Evolutionary conservation across 2,888 invertebrate species (phyloP), one percentile per base, ranked within the genome.

Genomic region (Sceliomorpha sp.): DNA sequence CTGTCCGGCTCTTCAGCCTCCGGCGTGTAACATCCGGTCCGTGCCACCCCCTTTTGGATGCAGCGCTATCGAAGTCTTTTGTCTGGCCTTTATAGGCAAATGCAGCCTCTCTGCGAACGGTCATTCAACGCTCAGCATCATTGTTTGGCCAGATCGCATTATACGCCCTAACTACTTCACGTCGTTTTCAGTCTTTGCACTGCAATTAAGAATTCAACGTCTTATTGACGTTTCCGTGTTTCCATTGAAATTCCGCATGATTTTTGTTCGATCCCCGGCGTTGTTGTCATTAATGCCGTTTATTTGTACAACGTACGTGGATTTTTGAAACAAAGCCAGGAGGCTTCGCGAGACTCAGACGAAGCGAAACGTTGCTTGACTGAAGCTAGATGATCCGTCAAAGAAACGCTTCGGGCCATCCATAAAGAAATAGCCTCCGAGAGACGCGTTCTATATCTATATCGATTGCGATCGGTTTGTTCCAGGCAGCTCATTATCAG

Each of bases 111-210:
- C 68, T 60, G 66, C 68, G 37, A 32, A 50, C 69, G 73, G 73
- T 75, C 75, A 73, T 75, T 76, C 76, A 75, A 48, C 73, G 50
- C 42, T 70, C 72, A 44, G 73, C 74, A 74, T 76, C 74, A 77
- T 77, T 78, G 78, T 78, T 67, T 53, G 72, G 42, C 64, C 69
- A 62, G 40, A 72, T 64, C 71, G 55, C 63, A 76, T 75, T 75
- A 72, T 75, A 56, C 64, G 53, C 44, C 17, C 24, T 42, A 31
- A 53, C 20, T 27, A 44, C 26, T 20, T 10, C 10, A 45, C 34
- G 31, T 15, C 34, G 26, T 8, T 36, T 59, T 58, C 48, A 27
- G 29, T 39, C 27, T 59, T 59, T 40, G 26, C 27, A 42, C 27
- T 48, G 34, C 48, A 59, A 58, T 58, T 39, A 47, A 58, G 39